These are phyloP conservation scores for Clarias pachynema DNA, from an alignment of 2,797 vertebrate genomes.

Conservation along the genomic window DNA sequence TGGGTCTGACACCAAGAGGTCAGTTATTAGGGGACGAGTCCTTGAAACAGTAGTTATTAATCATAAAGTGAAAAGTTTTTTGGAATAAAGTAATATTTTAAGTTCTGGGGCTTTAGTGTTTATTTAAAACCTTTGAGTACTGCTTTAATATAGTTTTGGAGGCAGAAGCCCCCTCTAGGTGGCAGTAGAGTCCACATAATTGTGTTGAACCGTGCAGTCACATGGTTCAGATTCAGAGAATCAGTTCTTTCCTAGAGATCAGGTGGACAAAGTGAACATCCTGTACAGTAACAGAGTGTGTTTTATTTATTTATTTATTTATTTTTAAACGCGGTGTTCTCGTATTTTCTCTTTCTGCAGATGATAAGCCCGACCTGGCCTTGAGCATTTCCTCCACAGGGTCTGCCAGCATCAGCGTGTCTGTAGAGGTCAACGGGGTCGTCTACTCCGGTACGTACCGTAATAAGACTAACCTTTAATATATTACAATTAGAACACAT, in stretches of 20 bases:
- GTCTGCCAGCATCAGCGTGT: conserved; percentile 92
- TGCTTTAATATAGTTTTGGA: not conserved
- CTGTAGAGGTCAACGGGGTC: conserved; percentile 94
- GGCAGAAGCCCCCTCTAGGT: not conserved
- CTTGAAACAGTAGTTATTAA: not conserved
- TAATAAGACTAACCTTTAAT: not conserved
- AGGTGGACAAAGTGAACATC: not conserved
- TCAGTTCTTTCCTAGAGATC: not conserved
- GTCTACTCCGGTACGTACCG: conserved; percentile 84
- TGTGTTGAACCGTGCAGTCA: not conserved
- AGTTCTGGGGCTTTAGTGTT: not conserved
- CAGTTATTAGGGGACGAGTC: conserved; percentile 28
- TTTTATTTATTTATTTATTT: no score
- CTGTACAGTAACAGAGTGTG: not conserved
- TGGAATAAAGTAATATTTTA: not conserved
- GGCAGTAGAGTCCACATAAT: not conserved
- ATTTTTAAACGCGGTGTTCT: not conserved
- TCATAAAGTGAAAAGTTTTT: not conserved
- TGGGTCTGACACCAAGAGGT: conserved; percentile 70
- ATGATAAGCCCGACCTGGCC: conserved; percentile 88
- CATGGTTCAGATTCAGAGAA: not conserved
- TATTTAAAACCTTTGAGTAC: not conserved
- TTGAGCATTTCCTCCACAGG: conserved; percentile 86
- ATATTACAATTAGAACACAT: not conserved
- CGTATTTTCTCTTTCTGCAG: conserved; percentile 61